A percentile compares a stretch with the other conserved stretches of the same genome.
These are phyloP conservation scores for Oegoconia quadripuncta DNA, from an alignment of 2,888 invertebrate species.

Conservation along the genomic window DNA sequence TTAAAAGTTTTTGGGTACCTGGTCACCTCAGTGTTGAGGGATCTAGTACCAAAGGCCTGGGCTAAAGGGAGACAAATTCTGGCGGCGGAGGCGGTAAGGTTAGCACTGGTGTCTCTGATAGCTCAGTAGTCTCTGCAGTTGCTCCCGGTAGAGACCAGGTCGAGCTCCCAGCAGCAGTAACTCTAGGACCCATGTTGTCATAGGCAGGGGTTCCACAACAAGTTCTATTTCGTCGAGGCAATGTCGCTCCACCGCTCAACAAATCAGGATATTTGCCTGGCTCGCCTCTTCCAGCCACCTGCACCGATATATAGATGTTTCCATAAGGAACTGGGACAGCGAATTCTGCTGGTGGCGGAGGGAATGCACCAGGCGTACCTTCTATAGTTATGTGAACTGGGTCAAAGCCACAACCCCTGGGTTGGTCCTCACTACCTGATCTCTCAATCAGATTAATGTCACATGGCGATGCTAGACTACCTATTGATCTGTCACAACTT, in stretches of 20 bases:
- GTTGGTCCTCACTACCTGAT: slow-evolving; percentile 60
- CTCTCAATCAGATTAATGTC: slow-evolving; percentile 72
- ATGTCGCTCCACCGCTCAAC: slow-evolving; percentile 71
- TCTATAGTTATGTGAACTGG: slow-evolving; percentile 82
- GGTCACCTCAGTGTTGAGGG: slow-evolving; percentile 70
- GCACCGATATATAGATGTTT: slow-evolving; percentile 92
- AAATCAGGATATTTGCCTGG: slow-evolving; percentile 86
- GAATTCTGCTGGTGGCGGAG: slow-evolving; percentile 75
- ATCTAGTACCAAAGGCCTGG: slow-evolving; percentile 71
- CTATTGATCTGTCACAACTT: slow-evolving; percentile 83
- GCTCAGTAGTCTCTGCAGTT: slow-evolving; percentile 53
- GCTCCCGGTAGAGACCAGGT: slow-evolving; percentile 88
- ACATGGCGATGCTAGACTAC: slow-evolving; percentile 80
- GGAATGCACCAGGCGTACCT: slow-evolving; percentile 70
- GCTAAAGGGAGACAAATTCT: slow-evolving; percentile 74
- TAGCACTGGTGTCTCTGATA: slow-evolving; percentile 63
- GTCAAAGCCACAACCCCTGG: slow-evolving; percentile 73
- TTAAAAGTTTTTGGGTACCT: slow-evolving; percentile 53
- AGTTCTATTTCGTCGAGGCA: slow-evolving; percentile 70
- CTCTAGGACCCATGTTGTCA: slow-evolving; percentile 94
- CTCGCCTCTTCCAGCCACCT: slow-evolving; percentile 80
- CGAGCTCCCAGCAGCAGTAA: slow-evolving; percentile 91
- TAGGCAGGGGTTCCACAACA: slow-evolving; percentile 83
- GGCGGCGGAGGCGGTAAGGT: slow-evolving; percentile 79
- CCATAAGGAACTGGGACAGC: slow-evolving; percentile 80